These are phyloP conservation scores for Noturus placidus DNA, from an alignment of 2,113 vertebrate genomes.

Conservation along the genomic window DNA sequence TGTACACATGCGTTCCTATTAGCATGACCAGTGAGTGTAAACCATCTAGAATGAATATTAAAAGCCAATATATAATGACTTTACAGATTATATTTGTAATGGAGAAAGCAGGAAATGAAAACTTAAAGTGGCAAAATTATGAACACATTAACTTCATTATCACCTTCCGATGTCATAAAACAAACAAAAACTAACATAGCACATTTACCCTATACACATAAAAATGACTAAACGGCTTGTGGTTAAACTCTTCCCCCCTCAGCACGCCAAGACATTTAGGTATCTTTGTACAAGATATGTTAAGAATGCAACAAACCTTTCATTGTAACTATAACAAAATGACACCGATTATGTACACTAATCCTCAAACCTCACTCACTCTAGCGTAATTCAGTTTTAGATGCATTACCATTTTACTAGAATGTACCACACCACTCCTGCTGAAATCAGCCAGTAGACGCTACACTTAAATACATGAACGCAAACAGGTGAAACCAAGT, in stretches of 20 bases:
- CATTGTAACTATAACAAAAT: slow-evolving; percentile 69
- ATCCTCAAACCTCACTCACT: slow-evolving; percentile 56
- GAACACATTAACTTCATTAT: slow-evolving; percentile 62
- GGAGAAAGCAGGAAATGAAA: slow-evolving; percentile 59
- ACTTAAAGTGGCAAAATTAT: slow-evolving; percentile 59
- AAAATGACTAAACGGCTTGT: slow-evolving; percentile 64
- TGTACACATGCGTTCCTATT: too few species aligned
- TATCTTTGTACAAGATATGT: slow-evolving; percentile 73
- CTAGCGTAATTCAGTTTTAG: slow-evolving; percentile 57
- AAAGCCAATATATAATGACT: slow-evolving; percentile 65
- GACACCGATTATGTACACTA: slow-evolving; percentile 75
- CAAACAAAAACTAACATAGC: slow-evolving; percentile 66
- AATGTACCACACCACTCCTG: slow-evolving; percentile 45
- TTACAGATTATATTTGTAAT: slow-evolving; percentile 63
- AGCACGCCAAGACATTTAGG: slow-evolving; percentile 66
- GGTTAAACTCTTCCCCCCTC: slow-evolving; percentile 57
- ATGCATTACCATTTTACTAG: slow-evolving; percentile 51
- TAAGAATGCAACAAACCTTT: slow-evolving; percentile 63
- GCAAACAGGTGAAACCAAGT: slow-evolving; percentile 34
- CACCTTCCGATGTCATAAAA: slow-evolving; percentile 64
- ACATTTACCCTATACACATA: slow-evolving; percentile 73
- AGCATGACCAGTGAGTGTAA: slow-evolving; percentile 11
- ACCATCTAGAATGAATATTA: slow-evolving; percentile 58
- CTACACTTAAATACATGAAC: slow-evolving; percentile 41
- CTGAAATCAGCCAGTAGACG: slow-evolving; percentile 36